Base-by-base conservation (phyloP, 2,113 vertebrate species). In the Pseudorasbora parva region DNA sequence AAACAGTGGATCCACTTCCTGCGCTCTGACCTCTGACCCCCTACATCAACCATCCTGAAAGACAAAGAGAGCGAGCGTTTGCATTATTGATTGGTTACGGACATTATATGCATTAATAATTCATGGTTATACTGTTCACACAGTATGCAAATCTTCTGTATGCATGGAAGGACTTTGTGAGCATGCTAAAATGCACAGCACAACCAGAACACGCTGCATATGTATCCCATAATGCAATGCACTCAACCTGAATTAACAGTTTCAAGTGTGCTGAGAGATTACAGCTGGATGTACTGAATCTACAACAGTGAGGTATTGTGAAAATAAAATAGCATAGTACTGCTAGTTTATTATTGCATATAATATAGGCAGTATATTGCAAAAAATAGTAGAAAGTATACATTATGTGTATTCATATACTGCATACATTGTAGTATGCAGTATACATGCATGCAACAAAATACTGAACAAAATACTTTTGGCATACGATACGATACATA, bases 1-100 rank as follows among this genome's bases (percentile, higher is more conserved):
- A 99, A 99, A 94, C 98, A 99, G 92, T 99, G 98, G 88, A 99
- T 99, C 98, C 98, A 99, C 94, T 99, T 99, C 94, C 98, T 96
- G 91, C 98, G 94, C 92, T 99, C 98, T 2, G 98, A 99, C 89
- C 98, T 94, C 90, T 99, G 98, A 41, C 98, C 98, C 9, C 98
- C 98, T 0, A 99, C 98, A 85, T 99, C 98, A 92, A 99, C 98
- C 98, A 99, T 99, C 91, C 98, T 99, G 91, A 59, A 47, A 78
- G 49, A 80, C 9, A 78, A 43, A 76, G 64, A 82, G 23, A 62
- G 6, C 21, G 6, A 8, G 6, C 9, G 8, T 75, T 75, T 54
- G 73, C 56, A 41, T 78, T 59, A 78, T 60, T 78, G 51, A 74
- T 75, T 19, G 21, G n/a, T 51, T 75, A 54, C 41, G 14, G 69